Evolutionary conservation across 1,140 invertebrate species (phyloP), one percentile per base, ranked within the genome.

Genomic region (Drosophila cardini): DNA sequence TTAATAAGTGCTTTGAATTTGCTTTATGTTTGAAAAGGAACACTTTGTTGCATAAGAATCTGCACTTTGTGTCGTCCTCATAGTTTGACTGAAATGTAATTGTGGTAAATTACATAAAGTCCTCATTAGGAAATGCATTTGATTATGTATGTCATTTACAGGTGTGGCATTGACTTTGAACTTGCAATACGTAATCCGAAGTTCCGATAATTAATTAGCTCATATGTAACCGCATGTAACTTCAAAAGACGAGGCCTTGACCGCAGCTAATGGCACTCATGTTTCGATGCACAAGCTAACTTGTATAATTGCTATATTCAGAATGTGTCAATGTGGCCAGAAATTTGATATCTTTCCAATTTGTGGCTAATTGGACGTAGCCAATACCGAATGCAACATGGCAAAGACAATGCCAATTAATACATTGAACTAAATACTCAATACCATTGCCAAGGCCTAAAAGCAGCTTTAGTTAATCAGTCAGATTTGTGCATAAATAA

Each of bases 401-500:
- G 11, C 4, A 4, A n/a, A 13, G 11, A 40, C 38, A 38, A 10
- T 38, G 11, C 3, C 9, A 40, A 40, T 26, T 26, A 26, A 26
- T 5, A 26, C 21, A 26, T 26, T 26, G 21, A 26, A 26, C 21
- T 4, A 9, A 38, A 38, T 11, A 43, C 13, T 16, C 4, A 43
- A 43, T 15, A 18, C 42, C 42, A 45, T 8, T 16, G 15, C 9
- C 42, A 16, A 4, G 13, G 15, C 13, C 42, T 11, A 43, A 43
- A 13, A n/a, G 11, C n/a, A 15, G 4, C 11, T 43, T 9, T 13
- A 16, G 4, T 43, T 26, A 26, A 43, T 0, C 42, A 43, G 26
- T n/a, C 32, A 52, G 32, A 21, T 48, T 30, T 36, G 32, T 76
- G 58, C 73, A 77, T 76, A 70, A 77, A 70, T 63, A 46, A 77